Evolutionary conservation across 2,797 vertebrate genomes (phyloP).

Genomic region (Tiaroga cobitis): DNA sequence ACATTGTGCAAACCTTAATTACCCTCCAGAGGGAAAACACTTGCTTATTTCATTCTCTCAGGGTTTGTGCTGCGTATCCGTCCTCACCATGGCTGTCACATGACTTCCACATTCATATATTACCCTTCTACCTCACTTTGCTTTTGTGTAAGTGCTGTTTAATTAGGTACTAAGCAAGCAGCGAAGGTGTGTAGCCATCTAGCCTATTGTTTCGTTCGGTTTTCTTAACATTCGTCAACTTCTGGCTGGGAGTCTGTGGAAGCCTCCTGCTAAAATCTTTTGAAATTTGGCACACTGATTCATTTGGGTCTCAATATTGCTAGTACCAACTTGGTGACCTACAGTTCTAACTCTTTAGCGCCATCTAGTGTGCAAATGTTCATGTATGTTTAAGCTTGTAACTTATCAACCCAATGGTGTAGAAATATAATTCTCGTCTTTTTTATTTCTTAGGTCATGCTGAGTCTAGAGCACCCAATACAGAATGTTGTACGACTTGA

Average conservation of each 20-base stretch:
- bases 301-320: not conserved
- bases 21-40: slow-evolving; percentile 28
- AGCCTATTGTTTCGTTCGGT: not conserved
- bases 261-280: not conserved
- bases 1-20: slow-evolving; percentile 40
- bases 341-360: not conserved
- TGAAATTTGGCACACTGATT: not conserved
- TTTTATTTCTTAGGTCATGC: not conserved
- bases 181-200: not conserved
- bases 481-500: not conserved
- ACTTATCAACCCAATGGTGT: not conserved
- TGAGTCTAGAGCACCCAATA: not conserved
- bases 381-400: not conserved
- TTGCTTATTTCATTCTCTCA: slow-evolving; percentile 17
- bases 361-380: not conserved
- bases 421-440: not conserved
- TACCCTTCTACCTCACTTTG: not conserved
- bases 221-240: not conserved
- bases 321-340: not conserved
- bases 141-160: not conserved
- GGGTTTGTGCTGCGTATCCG: slow-evolving; percentile 9
- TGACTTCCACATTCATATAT: slow-evolving; percentile 24
- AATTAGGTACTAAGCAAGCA: slow-evolving; percentile 12
- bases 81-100: not conserved
- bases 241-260: slow-evolving; percentile 8